phyloP scores from a whole-genome alignment of 2,888 invertebrate genomes.

The Diplolepis rosae region DNA sequence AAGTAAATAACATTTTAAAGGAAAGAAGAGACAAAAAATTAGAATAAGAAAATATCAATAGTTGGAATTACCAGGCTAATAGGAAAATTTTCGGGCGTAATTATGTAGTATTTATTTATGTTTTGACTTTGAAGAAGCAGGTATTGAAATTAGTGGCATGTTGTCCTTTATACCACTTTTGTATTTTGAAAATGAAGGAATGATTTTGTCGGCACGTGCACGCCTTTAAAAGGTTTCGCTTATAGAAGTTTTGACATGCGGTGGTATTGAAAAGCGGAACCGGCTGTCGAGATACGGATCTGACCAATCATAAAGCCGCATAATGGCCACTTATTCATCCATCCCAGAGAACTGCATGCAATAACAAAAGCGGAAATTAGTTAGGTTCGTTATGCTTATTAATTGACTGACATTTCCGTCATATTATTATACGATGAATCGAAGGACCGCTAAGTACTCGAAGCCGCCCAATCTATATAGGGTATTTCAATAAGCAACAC shows the following conservation, averaged over 20 bases:
- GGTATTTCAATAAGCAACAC: conserved; percentile 37
- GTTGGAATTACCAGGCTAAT: too few relatives aligned
- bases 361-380: conserved; percentile 72
- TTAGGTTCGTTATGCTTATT: conserved; percentile 73
- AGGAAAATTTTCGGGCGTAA: too few relatives aligned
- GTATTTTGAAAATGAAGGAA: conserved; percentile 38
- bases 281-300: conserved; percentile 73
- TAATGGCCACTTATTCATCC: conserved; percentile 72
- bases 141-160: background rate
- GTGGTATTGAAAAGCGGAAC: conserved; percentile 70
- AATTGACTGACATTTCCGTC: conserved; percentile 74
- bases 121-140: background rate
- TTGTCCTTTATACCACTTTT: conserved; percentile 6
- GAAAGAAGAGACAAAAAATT: too few relatives aligned
- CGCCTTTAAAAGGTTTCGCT: conserved; percentile 70
- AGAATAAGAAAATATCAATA: too few relatives aligned
- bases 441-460: conserved; percentile 57
- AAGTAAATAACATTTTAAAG: too few relatives aligned
- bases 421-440: conserved; percentile 66
- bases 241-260: conserved; percentile 66
- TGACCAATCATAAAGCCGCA: conserved; percentile 73
- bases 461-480: conserved; percentile 46
- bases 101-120: background rate
- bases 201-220: conserved; percentile 66
- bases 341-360: conserved; percentile 50